phyloP scores from a whole-genome alignment of 2,113 vertebrate species.

The Ursus arctos region DNA sequence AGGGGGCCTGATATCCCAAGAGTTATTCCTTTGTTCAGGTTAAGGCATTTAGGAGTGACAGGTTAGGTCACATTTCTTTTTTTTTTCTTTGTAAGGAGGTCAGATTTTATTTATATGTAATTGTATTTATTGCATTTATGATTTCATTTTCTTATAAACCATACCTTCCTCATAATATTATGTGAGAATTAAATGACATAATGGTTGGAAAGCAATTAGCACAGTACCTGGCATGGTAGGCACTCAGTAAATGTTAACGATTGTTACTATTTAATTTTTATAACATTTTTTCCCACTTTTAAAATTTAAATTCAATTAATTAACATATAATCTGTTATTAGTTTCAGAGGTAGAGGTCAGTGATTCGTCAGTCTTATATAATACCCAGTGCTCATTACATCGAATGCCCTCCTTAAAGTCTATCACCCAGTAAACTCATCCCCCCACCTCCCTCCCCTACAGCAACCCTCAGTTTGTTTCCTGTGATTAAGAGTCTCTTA shows the following conservation, averaged over 20 bases:
- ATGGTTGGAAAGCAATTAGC: slow-evolving; percentile 44
- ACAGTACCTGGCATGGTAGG: background rate
- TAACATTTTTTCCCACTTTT: background rate
- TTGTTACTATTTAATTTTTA: background rate
- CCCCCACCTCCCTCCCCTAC: no score
- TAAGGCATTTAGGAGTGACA: background rate
- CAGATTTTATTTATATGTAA: slow-evolving; percentile 23
- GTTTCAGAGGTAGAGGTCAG: background rate
- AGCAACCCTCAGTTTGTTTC: no score
- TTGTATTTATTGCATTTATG: background rate
- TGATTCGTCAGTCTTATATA: background rate
- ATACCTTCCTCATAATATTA: background rate
- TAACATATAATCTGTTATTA: background rate
- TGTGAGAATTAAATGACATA: background rate
- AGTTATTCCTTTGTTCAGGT: background rate
- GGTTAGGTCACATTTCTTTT: background rate
- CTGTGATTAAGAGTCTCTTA: no score
- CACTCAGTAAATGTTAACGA: background rate
- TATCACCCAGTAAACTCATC: no score
- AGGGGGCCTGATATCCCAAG: background rate
- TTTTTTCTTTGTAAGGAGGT: background rate
- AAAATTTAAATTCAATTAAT: background rate
- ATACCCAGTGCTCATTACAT: no score
- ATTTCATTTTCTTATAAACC: slow-evolving; percentile 36
- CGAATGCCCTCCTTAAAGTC: no score